Base-by-base conservation (phyloP, 2,113 vertebrate species). In the Typhlomys cinereus region DNA sequence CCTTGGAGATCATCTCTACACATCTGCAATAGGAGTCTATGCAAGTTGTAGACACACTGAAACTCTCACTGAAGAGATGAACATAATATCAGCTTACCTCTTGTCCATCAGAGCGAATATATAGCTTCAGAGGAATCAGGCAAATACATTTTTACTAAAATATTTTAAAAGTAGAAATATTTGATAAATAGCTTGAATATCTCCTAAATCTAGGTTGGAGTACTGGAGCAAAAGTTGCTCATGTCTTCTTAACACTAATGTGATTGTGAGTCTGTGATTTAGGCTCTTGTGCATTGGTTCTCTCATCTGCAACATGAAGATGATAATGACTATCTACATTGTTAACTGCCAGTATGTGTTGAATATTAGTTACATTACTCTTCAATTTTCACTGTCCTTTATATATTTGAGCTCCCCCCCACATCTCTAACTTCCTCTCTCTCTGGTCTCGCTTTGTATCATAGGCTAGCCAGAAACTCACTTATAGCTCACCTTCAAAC, bases 151-250 rank as follows among this genome's bases (percentile, higher is more conserved):
- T 31, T 91, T 54, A 50, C 21, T 1, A 9, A 15, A 44, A 90
- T 89, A 27, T 50, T 90, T 2, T 80, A 73, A 91, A 67, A 75
- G 11, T 80, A 74, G 23, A 80, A 79, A 88, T 79, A 71, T 66
- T 90, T 96, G 76, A 21, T 69, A 82, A 83, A 67, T 36, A 57
- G 25, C n/a, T 91, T 39, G 81, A 69, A 5, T 70, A 71, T 67
- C 81, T 50, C 20, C 48, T 31, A 57, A 50, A 89, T 57, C 18
- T 71, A 50, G 21, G 23, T 23, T 64, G 12, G 7, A 31, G 11
- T 36, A 18, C 0, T 57, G 8, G 41, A 61, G 21, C 75, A 4
- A 78, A 41, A 70, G 39, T 27, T 69, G n/a, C 21, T 54, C 54
- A 31, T 39, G 6, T 17, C 39, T 20, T 78, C 29, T 92, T 18